Conservation (phyloP, 2,888 invertebrate genomes). For the Aradus depressus region DNA sequence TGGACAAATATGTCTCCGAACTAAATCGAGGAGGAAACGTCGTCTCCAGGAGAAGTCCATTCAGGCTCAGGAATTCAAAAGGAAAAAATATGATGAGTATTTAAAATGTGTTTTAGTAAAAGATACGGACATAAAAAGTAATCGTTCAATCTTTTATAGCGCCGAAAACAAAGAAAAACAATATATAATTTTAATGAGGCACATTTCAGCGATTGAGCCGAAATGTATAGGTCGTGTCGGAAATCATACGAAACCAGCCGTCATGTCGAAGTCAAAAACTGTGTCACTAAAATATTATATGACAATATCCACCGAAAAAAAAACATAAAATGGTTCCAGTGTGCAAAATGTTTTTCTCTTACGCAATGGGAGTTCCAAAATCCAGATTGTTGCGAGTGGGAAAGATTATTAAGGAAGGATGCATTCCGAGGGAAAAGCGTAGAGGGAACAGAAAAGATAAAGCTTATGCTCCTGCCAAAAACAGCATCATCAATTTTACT, state of each 20-base stretch:
- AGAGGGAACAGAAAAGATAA: not conserved
- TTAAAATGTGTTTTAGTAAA: no score
- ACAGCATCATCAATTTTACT: not conserved
- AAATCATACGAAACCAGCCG: no score
- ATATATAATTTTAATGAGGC: not conserved
- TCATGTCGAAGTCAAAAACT: no score
- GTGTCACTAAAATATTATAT: no score
- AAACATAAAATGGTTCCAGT: slow-evolving; percentile 3
- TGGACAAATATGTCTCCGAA: no score
- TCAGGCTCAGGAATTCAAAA: no score
- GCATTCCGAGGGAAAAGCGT: not conserved
- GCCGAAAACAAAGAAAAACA: not conserved
- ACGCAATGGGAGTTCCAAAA: slow-evolving; percentile 4
- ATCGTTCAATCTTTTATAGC: no score
- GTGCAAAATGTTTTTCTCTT: slow-evolving; percentile 7
- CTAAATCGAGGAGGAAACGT: no score
- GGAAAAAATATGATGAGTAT: no score
- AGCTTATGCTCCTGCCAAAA: not conserved
- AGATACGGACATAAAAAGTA: no score
- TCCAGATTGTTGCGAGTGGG: no score
- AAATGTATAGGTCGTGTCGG: not conserved
- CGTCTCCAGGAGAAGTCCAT: no score
- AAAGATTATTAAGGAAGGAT: not conserved
- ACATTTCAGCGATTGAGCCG: not conserved
- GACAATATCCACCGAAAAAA: not conserved